Evolutionary conservation across 2,113 vertebrate species (phyloP), one percentile per base, ranked within the genome.

Genomic region (Campylomormyrus tamandua): DNA sequence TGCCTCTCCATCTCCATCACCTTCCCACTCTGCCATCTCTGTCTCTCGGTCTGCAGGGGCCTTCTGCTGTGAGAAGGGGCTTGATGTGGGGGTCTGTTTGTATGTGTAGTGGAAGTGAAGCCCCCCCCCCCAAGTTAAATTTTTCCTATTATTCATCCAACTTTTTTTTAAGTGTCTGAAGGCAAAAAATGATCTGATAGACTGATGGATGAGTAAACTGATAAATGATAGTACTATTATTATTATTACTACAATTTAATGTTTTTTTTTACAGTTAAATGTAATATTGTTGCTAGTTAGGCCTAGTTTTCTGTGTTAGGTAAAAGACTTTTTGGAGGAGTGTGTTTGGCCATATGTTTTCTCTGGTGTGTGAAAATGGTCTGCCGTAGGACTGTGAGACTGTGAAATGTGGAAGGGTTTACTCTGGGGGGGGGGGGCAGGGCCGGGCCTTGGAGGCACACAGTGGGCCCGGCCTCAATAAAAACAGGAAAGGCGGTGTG

Each of bases 401-500:
- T 11, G 46, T 83, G 88, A 66, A 49, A 17, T 39, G 24, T 49
- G 84, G 27, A 35, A 80, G 88, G 88, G 88, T 92, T 90, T 90
- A 88, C 92, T 90, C 90, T 91, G 49, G 49, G 74, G 90, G 77
- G 91, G 90, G 91, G 90, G 42, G 49, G 83, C 66, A n/a, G n/a
- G n/a, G n/a, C n/a, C n/a, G n/a, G n/a, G 49, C 53, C 8, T 89
- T 88, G 88, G 87, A 87, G 83, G 50, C 46, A 15, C 27, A 17
- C 42, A 27, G 42, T 48, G 83, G 24, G 5, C 45, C 19, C 19
- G 11, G 49, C 13, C 53, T 88, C 87, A 42, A 45, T 91, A 93
- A 93, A 94, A 95, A 92, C 94, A 95, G 94, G 94, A 95, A 91
- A 85, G 62, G 39, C 8, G 27, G n/a, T 70, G 62, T 66, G 92